Conservation (phyloP, 37 sponge, comb jelly and placozoan species). For the Agelas oroides region DNA sequence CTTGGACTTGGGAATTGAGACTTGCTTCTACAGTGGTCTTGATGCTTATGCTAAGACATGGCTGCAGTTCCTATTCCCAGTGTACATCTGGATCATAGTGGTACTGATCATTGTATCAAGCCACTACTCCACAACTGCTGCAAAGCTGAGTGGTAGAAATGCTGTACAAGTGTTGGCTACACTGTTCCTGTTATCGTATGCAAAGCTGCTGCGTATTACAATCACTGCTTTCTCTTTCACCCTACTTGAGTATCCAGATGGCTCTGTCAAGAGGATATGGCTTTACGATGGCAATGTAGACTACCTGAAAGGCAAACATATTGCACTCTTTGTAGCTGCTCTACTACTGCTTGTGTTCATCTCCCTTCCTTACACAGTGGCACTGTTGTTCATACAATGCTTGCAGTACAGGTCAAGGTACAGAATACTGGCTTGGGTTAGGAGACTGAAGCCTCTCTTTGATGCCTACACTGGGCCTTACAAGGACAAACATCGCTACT, state of each 20-base stretch:
- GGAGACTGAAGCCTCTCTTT: too few relatives aligned
- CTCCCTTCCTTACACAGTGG: background rate
- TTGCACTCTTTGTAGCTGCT: background rate
- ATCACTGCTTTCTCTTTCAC: slow-evolving; percentile 4
- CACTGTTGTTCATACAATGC: too few relatives aligned
- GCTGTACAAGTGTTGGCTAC: slow-evolving; percentile 3
- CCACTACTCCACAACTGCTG: background rate
- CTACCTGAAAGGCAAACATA: slow-evolving; percentile 6
- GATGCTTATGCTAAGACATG: slow-evolving; percentile 15
- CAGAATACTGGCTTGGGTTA: too few relatives aligned
- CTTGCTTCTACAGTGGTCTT: slow-evolving; percentile 37
- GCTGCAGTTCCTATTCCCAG: slow-evolving; percentile 4
- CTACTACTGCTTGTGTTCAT: background rate
- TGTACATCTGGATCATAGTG: slow-evolving; percentile 6
- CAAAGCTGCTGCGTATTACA: background rate
- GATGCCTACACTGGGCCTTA: too few relatives aligned
- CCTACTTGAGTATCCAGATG: background rate
- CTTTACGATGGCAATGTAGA: slow-evolving; percentile 19
- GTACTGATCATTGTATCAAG: background rate
- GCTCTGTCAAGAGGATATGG: slow-evolving; percentile 8
- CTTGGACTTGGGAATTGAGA: background rate
- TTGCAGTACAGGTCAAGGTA: too few relatives aligned
- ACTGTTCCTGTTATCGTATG: slow-evolving; percentile 10
- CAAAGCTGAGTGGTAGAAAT: background rate
- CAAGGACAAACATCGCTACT: too few relatives aligned